Conservation (phyloP, 2,797 vertebrate genomes). For the Sus cebifrons region DNA sequence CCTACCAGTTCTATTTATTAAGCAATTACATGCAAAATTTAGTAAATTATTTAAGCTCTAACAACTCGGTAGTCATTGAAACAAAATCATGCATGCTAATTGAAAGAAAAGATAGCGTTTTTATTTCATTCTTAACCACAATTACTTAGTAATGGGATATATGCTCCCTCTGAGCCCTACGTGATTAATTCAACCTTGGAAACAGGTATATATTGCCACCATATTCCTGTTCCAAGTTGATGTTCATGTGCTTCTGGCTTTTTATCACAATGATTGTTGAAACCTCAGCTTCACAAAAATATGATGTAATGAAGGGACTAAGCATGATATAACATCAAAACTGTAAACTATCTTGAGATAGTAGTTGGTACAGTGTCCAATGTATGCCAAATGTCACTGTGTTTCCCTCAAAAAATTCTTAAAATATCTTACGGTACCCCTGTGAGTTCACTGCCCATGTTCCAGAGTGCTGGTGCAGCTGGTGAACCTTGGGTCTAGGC, state of each 20-base stretch:
- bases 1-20: not conserved
- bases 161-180: not conserved
- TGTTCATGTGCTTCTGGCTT: not conserved
- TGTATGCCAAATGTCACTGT: not conserved
- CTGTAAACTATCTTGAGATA: not conserved
- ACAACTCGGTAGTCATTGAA: not conserved
- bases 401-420: not conserved
- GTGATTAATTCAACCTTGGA: not conserved
- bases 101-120: not conserved
- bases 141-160: not conserved
- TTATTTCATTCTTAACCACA: not conserved
- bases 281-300: conserved; percentile 19
- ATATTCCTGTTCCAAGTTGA: not conserved
- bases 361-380: not conserved
- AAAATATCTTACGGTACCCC: not conserved
- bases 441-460: not conserved
- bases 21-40: conserved; percentile 13
- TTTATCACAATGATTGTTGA: conserved; percentile 34
- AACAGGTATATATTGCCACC: not conserved
- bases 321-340: not conserved
- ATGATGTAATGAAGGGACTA: not conserved
- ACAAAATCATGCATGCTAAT: not conserved
- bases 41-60: not conserved
- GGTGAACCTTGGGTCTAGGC: not conserved
- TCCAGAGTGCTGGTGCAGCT: no score